A percentile compares a stretch with the other conserved stretches of the same genome.
Evolutionary conservation across 2,888 invertebrate species (phyloP).

Genomic region (Unio pictorum): DNA sequence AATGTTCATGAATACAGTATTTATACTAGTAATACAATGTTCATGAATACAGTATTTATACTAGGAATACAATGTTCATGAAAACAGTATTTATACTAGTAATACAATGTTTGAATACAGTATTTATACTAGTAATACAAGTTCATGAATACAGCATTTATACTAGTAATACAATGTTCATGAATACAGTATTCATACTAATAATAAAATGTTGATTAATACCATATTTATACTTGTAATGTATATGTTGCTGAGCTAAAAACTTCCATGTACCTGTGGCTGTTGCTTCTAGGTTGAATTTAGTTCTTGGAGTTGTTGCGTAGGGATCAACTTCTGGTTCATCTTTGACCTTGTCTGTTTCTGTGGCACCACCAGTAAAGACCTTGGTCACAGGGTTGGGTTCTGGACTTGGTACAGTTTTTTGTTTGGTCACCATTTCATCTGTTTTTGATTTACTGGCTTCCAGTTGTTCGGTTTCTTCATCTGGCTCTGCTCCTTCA

Average conservation of each 20-base stretch:
- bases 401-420: constrained; percentile 16
- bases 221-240: neutral
- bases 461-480: constrained; percentile 13
- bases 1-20: neutral
- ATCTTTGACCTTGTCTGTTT: constrained; percentile 25
- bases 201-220: neutral
- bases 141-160: neutral
- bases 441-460: constrained; percentile 5
- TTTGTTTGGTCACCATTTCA: neutral
- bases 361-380: constrained; percentile 19
- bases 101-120: no score
- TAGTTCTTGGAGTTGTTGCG: constrained; percentile 39
- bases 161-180: neutral
- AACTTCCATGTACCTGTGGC: constrained; percentile 44
- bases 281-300: constrained; percentile 53
- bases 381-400: constrained; percentile 24
- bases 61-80: neutral
- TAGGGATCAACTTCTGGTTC: constrained; percentile 37
- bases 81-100: no score
- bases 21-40: no score
- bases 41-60: neutral
- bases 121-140: neutral
- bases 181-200: neutral
- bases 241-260: neutral
- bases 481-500: constrained; percentile 16